Base-by-base conservation (phyloP, 2,888 invertebrate species). In the Synanthedon myopaeformis region DNA sequence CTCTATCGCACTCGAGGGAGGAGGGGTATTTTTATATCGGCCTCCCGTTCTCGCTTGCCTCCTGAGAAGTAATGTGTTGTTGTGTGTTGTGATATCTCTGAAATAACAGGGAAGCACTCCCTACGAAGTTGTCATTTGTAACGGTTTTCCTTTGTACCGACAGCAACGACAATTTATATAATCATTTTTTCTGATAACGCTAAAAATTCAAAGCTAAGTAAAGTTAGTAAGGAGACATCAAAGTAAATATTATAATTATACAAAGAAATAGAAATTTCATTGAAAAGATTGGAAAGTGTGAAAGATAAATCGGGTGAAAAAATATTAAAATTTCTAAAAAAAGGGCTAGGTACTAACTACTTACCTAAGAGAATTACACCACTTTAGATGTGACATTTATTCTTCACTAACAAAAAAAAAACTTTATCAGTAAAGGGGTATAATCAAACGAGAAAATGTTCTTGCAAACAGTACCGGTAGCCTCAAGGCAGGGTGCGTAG, bases 61-160 rank as follows among this genome's bases (percentile, higher is more conserved):
- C 75, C 78, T 80, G 76, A 83, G 85, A 80, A 86, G 83, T 85
- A 86, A 86, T 84, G 82, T 85, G 85, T 87, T 87, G 82, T 87
- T 86, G 83, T 79, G 85, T 88, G 88, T 88, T 88, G 87, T 88
- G 88, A 88, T 88, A 88, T 87, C 88, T 87, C 79, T 80, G 79
- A 86, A 88, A 88, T 87, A 88, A 88, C 88, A 88, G 87, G 84
- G 87, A 85, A 87, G 86, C 86, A 84, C 86, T 88, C 84, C 79
- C 79, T 82, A 76, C 81, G 78, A 82, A 87, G 83, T 88, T 87
- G 88, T 87, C 86, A 88, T 88, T 87, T 87, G 84, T 84, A 88
- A 83, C 84, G 80, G 83, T 86, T 86, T 84, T 76, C 63, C 65
- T 60, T 58, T 57, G 77, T 78, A 83, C 59, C 53, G 86, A 61